Conservation (phyloP, 2,888 invertebrate genomes). For the Iphiclides podalirius region DNA sequence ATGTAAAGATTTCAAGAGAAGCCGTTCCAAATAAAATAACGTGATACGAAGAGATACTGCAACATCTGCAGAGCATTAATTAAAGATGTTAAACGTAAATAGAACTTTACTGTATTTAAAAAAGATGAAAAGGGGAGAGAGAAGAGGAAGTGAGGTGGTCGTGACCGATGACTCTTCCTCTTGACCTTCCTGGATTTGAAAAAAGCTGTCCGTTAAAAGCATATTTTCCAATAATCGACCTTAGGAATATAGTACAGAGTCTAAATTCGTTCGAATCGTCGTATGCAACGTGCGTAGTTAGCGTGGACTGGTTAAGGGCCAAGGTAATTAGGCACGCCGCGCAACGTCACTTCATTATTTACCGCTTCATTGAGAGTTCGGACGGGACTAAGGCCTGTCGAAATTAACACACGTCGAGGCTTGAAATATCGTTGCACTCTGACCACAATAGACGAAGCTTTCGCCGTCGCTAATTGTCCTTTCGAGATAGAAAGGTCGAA, state of each 20-base stretch:
- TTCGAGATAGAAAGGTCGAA: slow-evolving; percentile 23
- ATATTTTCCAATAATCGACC: too few species aligned
- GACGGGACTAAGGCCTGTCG: slow-evolving; percentile 71
- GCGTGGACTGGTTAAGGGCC: slow-evolving; percentile 51
- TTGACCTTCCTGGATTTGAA: too few species aligned
- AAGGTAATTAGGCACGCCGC: slow-evolving; percentile 71
- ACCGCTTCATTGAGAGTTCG: slow-evolving; percentile 78
- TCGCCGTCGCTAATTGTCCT: slow-evolving; percentile 71
- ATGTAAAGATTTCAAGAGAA: too few species aligned
- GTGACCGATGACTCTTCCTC: too few species aligned
- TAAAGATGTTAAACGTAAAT: too few species aligned
- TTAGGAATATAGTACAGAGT: not conserved
- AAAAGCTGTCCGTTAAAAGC: too few species aligned
- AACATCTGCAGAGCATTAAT: too few species aligned
- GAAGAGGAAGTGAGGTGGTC: too few species aligned
- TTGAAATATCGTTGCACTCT: slow-evolving; percentile 72
- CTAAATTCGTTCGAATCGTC: not conserved
- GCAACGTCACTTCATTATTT: slow-evolving; percentile 75
- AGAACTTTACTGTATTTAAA: too few species aligned
- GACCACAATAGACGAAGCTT: slow-evolving; percentile 64
- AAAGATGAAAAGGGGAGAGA: too few species aligned
- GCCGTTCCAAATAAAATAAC: too few species aligned
- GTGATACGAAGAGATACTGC: too few species aligned
- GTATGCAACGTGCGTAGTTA: slow-evolving; percentile 33
- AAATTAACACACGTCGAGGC: slow-evolving; percentile 55